Conservation (phyloP, 1,140 invertebrate species). For the Temnothorax longispinosus region DNA sequence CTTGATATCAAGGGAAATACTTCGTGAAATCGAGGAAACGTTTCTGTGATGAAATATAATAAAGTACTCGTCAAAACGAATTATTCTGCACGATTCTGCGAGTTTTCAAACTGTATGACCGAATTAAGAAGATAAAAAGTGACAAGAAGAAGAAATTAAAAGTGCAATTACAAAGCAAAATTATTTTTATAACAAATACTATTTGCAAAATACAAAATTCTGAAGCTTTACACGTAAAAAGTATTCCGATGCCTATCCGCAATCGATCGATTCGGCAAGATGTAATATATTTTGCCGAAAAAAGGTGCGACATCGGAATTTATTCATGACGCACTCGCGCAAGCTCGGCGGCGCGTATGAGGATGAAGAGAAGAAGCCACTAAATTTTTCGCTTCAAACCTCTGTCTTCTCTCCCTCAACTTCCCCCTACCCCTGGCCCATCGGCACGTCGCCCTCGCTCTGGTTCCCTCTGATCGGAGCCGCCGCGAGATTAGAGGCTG, state of each 20-base stretch:
- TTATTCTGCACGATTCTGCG: too few relatives aligned
- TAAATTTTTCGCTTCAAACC: constrained; percentile 69
- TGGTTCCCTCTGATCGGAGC: constrained; percentile 73
- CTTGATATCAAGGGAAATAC: not conserved
- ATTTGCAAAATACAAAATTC: constrained; percentile 15
- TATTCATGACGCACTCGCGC: constrained; percentile 66
- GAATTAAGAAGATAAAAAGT: not conserved
- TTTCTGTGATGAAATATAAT: not conserved
- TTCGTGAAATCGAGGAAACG: not conserved
- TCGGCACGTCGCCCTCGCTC: constrained; percentile 36
- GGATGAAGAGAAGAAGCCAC: constrained; percentile 56
- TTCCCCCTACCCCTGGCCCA: not conserved
- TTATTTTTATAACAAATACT: not conserved
- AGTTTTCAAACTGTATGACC: not conserved
- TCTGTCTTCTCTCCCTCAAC: constrained; percentile 66
- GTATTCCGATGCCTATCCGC: constrained; percentile 22
- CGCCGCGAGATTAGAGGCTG: constrained; percentile 83
- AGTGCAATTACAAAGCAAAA: not conserved
- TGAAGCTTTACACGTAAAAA: not conserved
- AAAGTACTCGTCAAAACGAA: not conserved
- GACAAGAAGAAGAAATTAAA: not conserved
- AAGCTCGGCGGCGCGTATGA: constrained; percentile 39
- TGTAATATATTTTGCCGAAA: constrained; percentile 40
- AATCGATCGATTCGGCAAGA: constrained; percentile 14
- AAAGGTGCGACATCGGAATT: constrained; percentile 54